Evolutionary conservation across 2,888 invertebrate species (phyloP).

Genomic region (Helleia helle): DNA sequence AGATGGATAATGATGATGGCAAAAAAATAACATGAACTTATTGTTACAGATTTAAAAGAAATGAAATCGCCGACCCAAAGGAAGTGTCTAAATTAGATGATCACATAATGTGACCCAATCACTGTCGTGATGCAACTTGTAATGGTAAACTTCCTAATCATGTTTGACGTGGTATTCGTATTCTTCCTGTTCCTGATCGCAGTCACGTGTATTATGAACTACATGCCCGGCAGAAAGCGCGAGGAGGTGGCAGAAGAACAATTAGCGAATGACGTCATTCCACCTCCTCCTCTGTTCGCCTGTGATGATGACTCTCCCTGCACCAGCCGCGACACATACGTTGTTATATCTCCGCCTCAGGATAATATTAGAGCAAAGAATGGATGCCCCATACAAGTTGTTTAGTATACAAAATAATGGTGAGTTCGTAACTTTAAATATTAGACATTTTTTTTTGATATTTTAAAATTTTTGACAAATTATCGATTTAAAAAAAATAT

Average conservation of each 20-base stretch:
- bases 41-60: slow-evolving; percentile 28
- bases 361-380: slow-evolving; percentile 52
- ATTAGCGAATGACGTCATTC: slow-evolving; percentile 63
- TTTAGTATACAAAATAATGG: slow-evolving; percentile 60
- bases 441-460: too few relatives aligned
- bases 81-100: slow-evolving; percentile 14
- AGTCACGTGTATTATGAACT: slow-evolving; percentile 87
- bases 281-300: slow-evolving; percentile 63
- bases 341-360: slow-evolving; percentile 61
- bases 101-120: slow-evolving; percentile 54
- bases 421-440: too few relatives aligned
- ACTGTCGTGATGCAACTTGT: slow-evolving; percentile 83
- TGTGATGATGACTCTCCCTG: slow-evolving; percentile 41
- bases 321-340: slow-evolving; percentile 60
- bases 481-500: too few relatives aligned
- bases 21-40: too few relatives aligned
- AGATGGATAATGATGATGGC: too few relatives aligned
- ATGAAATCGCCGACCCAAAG: slow-evolving; percentile 6
- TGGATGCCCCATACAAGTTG: slow-evolving; percentile 66
- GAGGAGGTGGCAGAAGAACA: slow-evolving; percentile 67
- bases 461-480: too few relatives aligned
- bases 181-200: slow-evolving; percentile 90
- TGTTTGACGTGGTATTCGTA: slow-evolving; percentile 91
- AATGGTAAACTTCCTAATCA: slow-evolving; percentile 89
- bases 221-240: slow-evolving; percentile 78